Evolutionary conservation across 2,113 vertebrate species (phyloP).

Genomic region (Stegostoma tigrinum): DNA sequence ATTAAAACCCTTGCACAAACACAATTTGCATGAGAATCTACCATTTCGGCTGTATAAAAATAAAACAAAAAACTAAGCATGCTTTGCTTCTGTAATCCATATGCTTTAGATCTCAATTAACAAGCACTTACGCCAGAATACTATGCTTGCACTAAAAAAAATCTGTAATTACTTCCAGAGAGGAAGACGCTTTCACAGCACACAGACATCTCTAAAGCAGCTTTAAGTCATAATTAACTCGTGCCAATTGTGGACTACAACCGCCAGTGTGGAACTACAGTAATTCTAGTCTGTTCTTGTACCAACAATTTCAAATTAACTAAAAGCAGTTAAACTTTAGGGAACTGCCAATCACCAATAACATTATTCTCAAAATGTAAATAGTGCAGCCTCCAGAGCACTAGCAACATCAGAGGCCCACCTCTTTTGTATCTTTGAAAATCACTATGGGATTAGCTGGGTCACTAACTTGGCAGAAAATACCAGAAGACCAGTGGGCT

Average conservation of each 20-base stretch:
- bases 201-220: not conserved
- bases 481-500: not conserved
- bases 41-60: not conserved
- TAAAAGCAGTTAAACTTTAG: conserved; percentile 3
- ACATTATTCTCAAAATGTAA: not conserved
- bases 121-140: conserved; percentile 17
- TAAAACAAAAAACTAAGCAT: not conserved
- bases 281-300: not conserved
- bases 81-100: conserved; percentile 4
- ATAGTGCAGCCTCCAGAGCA: not conserved
- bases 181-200: not conserved
- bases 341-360: conserved; percentile 9
- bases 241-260: conserved; percentile 5
- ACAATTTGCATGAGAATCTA: conserved; percentile 27
- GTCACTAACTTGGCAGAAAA: not conserved
- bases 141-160: conserved; percentile 8
- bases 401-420: not conserved
- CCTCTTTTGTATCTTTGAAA: not conserved
- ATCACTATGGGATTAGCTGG: not conserved
- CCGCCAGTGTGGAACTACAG: too few species aligned
- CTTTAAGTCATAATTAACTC: not conserved
- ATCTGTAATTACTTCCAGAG: conserved; percentile 24
- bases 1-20: not conserved
- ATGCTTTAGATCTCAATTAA: not conserved
- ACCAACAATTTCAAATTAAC: not conserved